A percentile compares a stretch with the other conserved stretches of the same genome.
phyloP scores from a whole-genome alignment of 2,888 invertebrate genomes.

The Mimachlamys varia region DNA sequence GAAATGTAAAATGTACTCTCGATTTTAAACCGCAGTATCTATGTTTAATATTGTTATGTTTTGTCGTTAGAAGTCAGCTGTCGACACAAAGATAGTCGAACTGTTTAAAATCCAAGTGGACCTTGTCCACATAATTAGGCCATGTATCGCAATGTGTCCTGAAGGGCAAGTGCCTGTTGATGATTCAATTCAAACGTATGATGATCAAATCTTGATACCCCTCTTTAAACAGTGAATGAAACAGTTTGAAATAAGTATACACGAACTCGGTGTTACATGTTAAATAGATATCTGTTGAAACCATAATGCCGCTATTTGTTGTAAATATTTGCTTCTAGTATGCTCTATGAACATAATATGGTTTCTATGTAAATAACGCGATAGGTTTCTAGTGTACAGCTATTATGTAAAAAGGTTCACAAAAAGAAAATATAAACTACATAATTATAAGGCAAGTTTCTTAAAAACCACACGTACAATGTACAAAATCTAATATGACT shows the following conservation, averaged over 20 bases:
- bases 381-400: too few relatives aligned
- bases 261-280: too few relatives aligned
- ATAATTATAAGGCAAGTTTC: too few relatives aligned
- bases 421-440: too few relatives aligned
- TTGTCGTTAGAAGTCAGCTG: background rate
- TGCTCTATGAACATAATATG: too few relatives aligned
- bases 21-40: background rate
- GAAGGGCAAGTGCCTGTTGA: background rate
- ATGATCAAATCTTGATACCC: background rate
- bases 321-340: too few relatives aligned
- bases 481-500: too few relatives aligned
- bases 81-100: background rate
- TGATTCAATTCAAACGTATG: background rate
- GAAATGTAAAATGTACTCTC: background rate
- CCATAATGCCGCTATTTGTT: too few relatives aligned
- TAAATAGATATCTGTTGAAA: too few relatives aligned
- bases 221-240: background rate
- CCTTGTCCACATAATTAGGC: background rate
- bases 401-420: too few relatives aligned
- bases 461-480: too few relatives aligned
- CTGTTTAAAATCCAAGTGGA: background rate
- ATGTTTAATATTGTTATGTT: background rate
- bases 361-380: too few relatives aligned
- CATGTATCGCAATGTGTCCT: background rate
- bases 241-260: background rate